Evolutionary conservation across 2,113 vertebrate species (phyloP), one percentile per base, ranked within the genome.

Genomic region (Aramus guarauna): DNA sequence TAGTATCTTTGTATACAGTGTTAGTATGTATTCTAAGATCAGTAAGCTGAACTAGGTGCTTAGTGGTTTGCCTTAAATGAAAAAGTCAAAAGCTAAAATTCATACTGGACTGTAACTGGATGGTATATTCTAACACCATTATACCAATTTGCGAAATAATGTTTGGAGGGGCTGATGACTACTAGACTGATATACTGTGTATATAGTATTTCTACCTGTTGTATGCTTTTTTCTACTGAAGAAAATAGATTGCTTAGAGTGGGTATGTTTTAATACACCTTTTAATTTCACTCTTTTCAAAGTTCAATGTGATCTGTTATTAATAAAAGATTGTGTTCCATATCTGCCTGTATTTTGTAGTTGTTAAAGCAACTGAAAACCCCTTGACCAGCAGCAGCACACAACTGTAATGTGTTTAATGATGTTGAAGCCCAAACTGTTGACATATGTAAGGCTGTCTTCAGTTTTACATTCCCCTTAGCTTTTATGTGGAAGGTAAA

Each of bases 221-320:
- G 80, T 95, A 67, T 50, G 45, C 82, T 88, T 94, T 92, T 95
- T 96, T 97, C 98, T 96, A 45, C 96, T 92, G 92, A 96, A 98
- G 98, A 97, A 98, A 96, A 91, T 95, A 76, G 69, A 78, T 88
- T 90, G 66, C 93, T 82, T 93, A 88, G 92, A 93, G 92, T 96
- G 98, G 98, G 98, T 98, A 98, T 98, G 98, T 98, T 98, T 97
- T 98, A 98, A 98, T 98, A 98, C 55, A 94, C 98, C 97, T 97
- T 90, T 85, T 88, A 97, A 95, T 96, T 47, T 97, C 94, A 85
- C 63, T 79, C 83, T 96, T 97, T 94, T 97, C 30, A 12, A 94
- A 92, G 79, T 97, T 95, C 53, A 90, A 88, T 94, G 63, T 82
- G 95, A 93, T 76, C 66, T 92, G 78, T 97, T 97, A 92, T 94